phyloP scores from a whole-genome alignment of 1,140 invertebrate species.

The Brachionus angularis region DNA sequence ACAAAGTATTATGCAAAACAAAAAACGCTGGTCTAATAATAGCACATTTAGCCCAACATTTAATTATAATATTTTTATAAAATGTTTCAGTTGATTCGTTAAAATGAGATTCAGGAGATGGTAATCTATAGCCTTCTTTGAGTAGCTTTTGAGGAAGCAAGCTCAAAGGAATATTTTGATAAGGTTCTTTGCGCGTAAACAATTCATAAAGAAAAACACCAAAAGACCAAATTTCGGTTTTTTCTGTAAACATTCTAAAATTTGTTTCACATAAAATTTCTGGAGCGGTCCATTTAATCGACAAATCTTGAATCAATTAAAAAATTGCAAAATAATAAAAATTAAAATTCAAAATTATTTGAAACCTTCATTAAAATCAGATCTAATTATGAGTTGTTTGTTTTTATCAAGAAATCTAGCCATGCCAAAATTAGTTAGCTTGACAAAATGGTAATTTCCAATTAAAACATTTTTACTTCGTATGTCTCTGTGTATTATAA shows the following conservation, averaged over 20 bases:
- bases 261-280: conserved; percentile 67
- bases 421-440: conserved; percentile 13
- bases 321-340: conserved; percentile 43
- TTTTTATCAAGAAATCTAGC: conserved; percentile 4
- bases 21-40: conserved; percentile 2
- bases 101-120: conserved; percentile 1
- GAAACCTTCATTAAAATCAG: neutral
- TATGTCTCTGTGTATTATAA: conserved; percentile 11
- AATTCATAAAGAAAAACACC: conserved; percentile 94
- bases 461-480: conserved; percentile 4
- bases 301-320: conserved; percentile 72
- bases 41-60: conserved; percentile 20
- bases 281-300: conserved; percentile 92
- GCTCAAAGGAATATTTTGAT: neutral
- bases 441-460: conserved; percentile 20
- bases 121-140: neutral
- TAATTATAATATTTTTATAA: conserved; percentile 5
- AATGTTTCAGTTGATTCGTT: neutral
- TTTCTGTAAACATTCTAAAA: conserved; percentile 83
- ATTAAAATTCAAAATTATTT: neutral
- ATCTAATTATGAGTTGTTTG: neutral
- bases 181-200: conserved; percentile 66
- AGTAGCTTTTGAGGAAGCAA: neutral
- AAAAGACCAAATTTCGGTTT: conserved; percentile 82
- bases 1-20: conserved; percentile 3